These are phyloP conservation scores for Malurus alboscapulatus DNA, from an alignment of 2,113 vertebrate genomes.

Conservation along the genomic window DNA sequence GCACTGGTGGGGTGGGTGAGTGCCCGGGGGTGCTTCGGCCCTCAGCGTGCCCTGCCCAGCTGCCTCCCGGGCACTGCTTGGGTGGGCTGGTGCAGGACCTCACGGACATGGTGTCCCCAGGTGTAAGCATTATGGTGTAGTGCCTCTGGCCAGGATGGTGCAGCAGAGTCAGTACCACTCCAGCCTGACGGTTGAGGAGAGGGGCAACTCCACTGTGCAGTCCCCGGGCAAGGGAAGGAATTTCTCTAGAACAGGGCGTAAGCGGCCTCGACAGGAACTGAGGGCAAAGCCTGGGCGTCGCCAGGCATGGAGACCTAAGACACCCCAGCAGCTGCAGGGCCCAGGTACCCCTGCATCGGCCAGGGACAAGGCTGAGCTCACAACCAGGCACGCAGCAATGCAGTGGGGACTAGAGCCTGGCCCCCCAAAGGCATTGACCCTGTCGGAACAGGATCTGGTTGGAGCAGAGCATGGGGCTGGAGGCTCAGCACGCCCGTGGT, in stretches of 20 bases:
- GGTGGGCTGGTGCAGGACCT: background rate
- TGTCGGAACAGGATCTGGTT: background rate
- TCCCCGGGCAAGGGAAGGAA: background rate
- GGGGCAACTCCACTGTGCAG: background rate
- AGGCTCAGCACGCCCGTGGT: accelerated
- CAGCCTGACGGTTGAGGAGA: accelerated
- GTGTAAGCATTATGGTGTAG: constrained; percentile 48
- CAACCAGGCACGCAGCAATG: background rate
- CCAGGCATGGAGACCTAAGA: background rate
- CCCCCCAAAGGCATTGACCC: accelerated
- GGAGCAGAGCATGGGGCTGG: background rate
- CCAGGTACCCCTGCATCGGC: accelerated
- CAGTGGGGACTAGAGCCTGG: background rate
- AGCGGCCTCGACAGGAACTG: background rate
- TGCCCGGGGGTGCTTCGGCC: background rate
- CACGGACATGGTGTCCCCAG: background rate
- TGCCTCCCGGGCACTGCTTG: background rate
- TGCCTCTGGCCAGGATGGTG: constrained; percentile 63
- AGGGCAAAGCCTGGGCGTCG: accelerated
- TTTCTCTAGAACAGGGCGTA: background rate
- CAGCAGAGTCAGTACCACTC: constrained; percentile 52
- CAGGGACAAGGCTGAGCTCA: background rate
- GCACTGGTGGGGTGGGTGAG: constrained; percentile 76
- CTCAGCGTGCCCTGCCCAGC: accelerated
- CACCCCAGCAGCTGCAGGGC: accelerated